Evolutionary conservation across 2,888 invertebrate species (phyloP), one percentile per base, ranked within the genome.

Genomic region (Dolomedes plantarius): DNA sequence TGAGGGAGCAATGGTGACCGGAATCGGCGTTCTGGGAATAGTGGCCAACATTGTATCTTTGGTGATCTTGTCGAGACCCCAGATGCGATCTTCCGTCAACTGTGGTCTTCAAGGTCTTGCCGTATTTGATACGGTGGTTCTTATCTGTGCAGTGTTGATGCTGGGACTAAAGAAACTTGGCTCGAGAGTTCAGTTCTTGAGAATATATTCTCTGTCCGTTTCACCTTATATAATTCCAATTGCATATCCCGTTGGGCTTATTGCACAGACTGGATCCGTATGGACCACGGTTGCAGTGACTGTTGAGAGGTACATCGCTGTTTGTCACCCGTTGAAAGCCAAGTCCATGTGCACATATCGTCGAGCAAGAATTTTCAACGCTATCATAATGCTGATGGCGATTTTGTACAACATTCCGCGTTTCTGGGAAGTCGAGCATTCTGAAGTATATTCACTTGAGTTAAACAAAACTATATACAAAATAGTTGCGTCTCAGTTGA

Each of bases 251-350:
- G 91, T 97, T 56, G 97, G 96, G 7, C 94, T 96, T 91, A 95
- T 95, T 28, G 92, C 93, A 31, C 93, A 98, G 92, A 97, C 98
- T 88, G 96, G 97, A 87, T 97, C 98, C 74, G 97, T 97, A 79
- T 98, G 98, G 93, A 93, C 98, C 90, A 94, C 94, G 0, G 92
- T 94, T 69, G 93, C 93, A 5, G 93, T 94, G 87, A 94, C 94
- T 0, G 93, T 97, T 90, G 98, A 98, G 91, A 94, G 98, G 77
- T 99, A 97, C 93, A 97, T 98, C 88, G 98, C 98, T 2, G 92
- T 93, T 1, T 92, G 92, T 77, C 92, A 92, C 91, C 98, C 98
- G 0, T 93, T 98, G 73, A 94, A 94, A 88, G 97, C 98, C 0
- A 93, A 96, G 76, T 96, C 96, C 0, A 93, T 98, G 89, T 98